These are phyloP conservation scores for Catamblyrhynchus diadema DNA, from an alignment of 2,797 vertebrate species.

Conservation along the genomic window DNA sequence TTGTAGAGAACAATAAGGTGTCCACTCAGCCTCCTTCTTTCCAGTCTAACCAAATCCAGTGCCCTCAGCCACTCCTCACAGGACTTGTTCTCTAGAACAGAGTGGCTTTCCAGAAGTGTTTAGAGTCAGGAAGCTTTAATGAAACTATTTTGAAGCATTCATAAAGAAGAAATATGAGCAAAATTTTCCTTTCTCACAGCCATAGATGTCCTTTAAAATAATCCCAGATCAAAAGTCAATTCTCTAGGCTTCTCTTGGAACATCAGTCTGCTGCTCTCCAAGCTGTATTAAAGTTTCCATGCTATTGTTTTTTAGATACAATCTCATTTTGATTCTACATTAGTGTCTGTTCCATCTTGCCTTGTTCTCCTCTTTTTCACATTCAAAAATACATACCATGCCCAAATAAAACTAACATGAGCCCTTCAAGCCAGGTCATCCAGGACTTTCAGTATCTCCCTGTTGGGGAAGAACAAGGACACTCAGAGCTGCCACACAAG, in stretches of 20 bases:
- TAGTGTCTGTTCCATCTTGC: neutral
- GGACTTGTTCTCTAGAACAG: neutral
- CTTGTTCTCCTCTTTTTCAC: neutral
- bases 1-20: neutral
- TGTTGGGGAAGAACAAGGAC: fast-evolving
- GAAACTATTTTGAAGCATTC: neutral
- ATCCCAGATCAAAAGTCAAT: neutral
- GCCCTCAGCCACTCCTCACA: neutral
- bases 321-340: neutral
- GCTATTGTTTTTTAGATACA: neutral
- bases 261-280: neutral
- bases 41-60: neutral
- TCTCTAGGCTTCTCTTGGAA: neutral
- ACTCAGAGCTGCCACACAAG: neutral
- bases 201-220: neutral
- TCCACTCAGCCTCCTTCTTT: neutral
- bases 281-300: neutral
- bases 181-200: neutral
- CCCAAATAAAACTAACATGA: neutral
- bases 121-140: neutral
- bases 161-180: neutral
- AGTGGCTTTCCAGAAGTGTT: neutral
- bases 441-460: neutral
- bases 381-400: neutral
- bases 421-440: neutral